Evolutionary conservation across 2,888 invertebrate species (phyloP).

Genomic region (Entomobrya proxima): DNA sequence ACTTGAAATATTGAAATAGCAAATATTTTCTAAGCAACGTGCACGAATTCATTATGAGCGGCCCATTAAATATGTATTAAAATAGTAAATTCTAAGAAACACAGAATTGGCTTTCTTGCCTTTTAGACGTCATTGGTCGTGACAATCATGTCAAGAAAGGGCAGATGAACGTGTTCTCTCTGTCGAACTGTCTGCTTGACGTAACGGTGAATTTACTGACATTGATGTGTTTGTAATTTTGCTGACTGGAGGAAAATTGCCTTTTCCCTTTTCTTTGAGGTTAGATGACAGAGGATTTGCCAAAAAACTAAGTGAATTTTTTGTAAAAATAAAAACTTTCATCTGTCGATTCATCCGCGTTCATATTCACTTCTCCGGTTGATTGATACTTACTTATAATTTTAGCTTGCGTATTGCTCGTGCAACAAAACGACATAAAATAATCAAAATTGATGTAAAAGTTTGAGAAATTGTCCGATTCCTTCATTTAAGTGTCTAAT

Average conservation of each 20-base stretch:
- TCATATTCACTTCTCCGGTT: too few relatives aligned
- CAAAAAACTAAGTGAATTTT: too few relatives aligned
- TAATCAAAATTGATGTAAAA: too few relatives aligned
- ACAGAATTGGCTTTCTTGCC: background rate
- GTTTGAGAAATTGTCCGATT: too few relatives aligned
- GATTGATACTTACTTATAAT: too few relatives aligned
- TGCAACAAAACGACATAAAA: too few relatives aligned
- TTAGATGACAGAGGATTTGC: background rate
- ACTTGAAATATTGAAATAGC: background rate
- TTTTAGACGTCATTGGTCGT: constrained; percentile 15
- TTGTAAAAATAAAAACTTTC: too few relatives aligned
- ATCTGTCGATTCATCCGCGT: too few relatives aligned
- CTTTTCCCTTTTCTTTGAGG: background rate
- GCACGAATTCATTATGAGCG: constrained; percentile 13
- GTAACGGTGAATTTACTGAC: background rate
- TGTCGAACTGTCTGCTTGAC: constrained; percentile 11
- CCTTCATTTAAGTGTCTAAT: too few relatives aligned
- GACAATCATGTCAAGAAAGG: constrained; percentile 51
- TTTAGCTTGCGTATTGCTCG: too few relatives aligned
- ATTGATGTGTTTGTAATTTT: constrained; percentile 24
- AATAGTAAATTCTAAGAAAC: constrained; percentile 43
- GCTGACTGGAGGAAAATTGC: background rate
- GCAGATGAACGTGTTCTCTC: constrained; percentile 18
- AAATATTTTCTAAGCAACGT: background rate
- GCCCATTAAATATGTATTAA: constrained; percentile 53